Evolutionary conservation across 2,113 vertebrate genomes (phyloP), one percentile per base, ranked within the genome.

Genomic region (Parus major): DNA sequence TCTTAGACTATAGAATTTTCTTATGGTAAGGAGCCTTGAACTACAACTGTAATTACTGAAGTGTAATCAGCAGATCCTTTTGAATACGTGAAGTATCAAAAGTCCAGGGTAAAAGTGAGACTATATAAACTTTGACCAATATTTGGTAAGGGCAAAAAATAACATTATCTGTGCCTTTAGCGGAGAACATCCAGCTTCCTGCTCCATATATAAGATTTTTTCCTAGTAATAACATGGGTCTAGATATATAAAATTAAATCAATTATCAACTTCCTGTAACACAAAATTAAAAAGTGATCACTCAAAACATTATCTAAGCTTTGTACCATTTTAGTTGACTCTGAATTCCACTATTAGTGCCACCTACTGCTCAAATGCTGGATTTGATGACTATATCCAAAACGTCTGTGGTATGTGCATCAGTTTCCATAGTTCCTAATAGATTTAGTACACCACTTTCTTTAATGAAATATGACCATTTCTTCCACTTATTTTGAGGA

Each of bases 51-150:
- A 57, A 39, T 17, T 31, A 7, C 39, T 39, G 16, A 14, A 22
- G 42, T 9, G 6, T 27, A 68, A 36, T 39, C 0, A 0, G 22
- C 35, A 81, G 64, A 47, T 33, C n/a, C 17, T 47, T 47, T 27
- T 47, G 13, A 39, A 47, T 68, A 49, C 9, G 14, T 21, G 10
- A 56, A 68, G 13, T 31, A 36, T 47, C 21, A 47, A 11, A 60
- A 80, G 50, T 15, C 8, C 33, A 56, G 16, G 17, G 6, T 16
- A 56, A 57, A 81, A 57, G 22, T 68, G 17, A 81, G 28, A 81
- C 7, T 33, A 47, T 10, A 81, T 22, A 33, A 68, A 61, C 23
- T 21, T 68, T n/a, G 47, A 57, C 3, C 14, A 68, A 4, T 33
- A 68, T 33, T 33, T 47, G 22, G 2, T 39, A 49, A 49, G 11